Base-by-base conservation (phyloP, 2,888 invertebrate genomes). In the Teleogryllus oceanicus region DNA sequence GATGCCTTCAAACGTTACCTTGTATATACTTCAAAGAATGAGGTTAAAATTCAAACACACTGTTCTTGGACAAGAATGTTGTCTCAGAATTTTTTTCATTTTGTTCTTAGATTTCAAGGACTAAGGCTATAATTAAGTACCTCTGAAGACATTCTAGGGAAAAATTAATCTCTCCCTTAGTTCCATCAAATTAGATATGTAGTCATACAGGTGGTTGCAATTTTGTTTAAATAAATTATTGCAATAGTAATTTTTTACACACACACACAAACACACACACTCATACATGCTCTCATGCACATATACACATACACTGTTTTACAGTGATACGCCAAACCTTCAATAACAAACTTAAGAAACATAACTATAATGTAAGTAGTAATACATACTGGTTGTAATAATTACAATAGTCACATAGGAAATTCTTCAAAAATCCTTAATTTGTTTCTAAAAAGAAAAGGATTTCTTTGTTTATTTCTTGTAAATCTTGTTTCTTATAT, bases 401-500 rank as follows among this genome's bases (percentile, higher is more conserved):
- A 82, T 80, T 81, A 81, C 79, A 81, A 80, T 81, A 81, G 79
- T 81, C 78, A 79, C 80, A 80, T 82, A 82, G 82, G 82, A 82
- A 82, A 82, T 80, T 80, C 75, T 75, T 81, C 79, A 78, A 82
- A 82, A 78, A 78, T 80, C 81, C 80, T 80, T 77, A 81, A 81
- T 81, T 79, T 78, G 81, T 81, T 79, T 78, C 80, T 77, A 78
- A 77, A 81, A 81, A 81, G 81, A 81, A 80, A 78, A 80, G 78
- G 80, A 77, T 74, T 82, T 81, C 78, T 78, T 78, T 85, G 86
- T 86, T 87, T 87, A 87, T 62, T 62, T 62, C 62, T 62, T 62
- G 62, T 62, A 86, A 87, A 86, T 86, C 86, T 86, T 86, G 86
- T 85, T 85, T 84, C 86, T 87, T 87, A 87, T 87, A 87, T 87